Conservation (phyloP, 2,888 invertebrate genomes). For the Tupiocoris notatus region DNA sequence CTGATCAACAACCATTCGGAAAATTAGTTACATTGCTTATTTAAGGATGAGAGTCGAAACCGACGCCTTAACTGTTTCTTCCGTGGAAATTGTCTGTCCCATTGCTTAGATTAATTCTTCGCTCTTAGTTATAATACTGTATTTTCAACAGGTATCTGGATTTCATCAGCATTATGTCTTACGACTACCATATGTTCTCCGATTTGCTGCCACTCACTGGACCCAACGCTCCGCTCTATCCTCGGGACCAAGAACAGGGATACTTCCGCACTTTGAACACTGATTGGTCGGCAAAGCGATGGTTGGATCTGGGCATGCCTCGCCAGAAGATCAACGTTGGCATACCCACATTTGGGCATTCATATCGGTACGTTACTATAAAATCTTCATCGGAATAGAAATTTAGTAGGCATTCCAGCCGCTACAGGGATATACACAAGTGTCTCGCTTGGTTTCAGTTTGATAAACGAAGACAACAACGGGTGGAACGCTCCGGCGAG, state of each 20-base stretch:
- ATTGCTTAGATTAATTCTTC: no score
- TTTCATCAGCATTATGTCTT: slow-evolving; percentile 86
- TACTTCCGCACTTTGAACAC: slow-evolving; percentile 72
- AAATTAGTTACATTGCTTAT: no score
- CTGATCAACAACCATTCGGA: no score
- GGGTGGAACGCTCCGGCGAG: slow-evolving; percentile 69
- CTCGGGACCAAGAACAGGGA: slow-evolving; percentile 58
- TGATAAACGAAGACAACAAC: slow-evolving; percentile 65
- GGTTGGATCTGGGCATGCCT: slow-evolving; percentile 72
- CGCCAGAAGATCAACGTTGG: slow-evolving; percentile 77
- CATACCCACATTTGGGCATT: slow-evolving; percentile 84
- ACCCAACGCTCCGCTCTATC: slow-evolving; percentile 78
- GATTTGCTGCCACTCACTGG: slow-evolving; percentile 76
- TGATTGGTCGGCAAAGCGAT: slow-evolving; percentile 78
- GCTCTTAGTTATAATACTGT: no score
- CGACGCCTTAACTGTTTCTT: no score
- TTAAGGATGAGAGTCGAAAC: no score
- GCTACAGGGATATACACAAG: no score
- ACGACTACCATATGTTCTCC: slow-evolving; percentile 82
- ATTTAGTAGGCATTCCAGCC: background rate
- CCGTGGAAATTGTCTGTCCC: no score
- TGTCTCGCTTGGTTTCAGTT: no score
- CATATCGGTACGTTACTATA: slow-evolving; percentile 64
- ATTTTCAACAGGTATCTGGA: slow-evolving; percentile 55
- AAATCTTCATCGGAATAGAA: background rate